phyloP scores from a whole-genome alignment of 2,888 invertebrate species.

The Stegana nigrithorax region DNA sequence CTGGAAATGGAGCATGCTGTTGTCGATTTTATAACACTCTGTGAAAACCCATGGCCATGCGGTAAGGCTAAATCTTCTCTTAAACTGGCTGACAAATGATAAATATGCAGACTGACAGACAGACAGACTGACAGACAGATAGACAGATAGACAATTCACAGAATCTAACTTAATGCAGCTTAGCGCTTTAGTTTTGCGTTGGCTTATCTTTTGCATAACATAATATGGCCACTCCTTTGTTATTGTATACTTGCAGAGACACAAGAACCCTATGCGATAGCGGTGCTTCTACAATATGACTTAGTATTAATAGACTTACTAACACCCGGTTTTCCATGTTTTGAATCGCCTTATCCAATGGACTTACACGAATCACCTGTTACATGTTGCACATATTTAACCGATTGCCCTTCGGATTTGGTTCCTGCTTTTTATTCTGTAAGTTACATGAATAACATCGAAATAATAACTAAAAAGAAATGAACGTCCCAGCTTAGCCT shows the following conservation, averaged over 20 bases:
- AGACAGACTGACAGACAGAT: too few relatives aligned
- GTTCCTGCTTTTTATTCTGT: slow-evolving; percentile 97
- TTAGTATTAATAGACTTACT: slow-evolving; percentile 97
- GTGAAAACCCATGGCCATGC: slow-evolving; percentile 93
- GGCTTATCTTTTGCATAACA: too few relatives aligned
- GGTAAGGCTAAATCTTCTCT: slow-evolving; percentile 75
- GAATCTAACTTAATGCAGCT: neutral
- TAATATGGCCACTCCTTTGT: too few relatives aligned
- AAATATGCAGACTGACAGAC: too few relatives aligned
- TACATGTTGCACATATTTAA: slow-evolving; percentile 95
- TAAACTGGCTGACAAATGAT: too few relatives aligned
- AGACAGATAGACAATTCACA: neutral
- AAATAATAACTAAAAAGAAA: neutral
- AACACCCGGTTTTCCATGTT: slow-evolving; percentile 95
- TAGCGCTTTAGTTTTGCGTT: neutral
- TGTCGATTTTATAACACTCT: slow-evolving; percentile 95
- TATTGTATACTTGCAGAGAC: slow-evolving; percentile 76
- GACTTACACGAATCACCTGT: slow-evolving; percentile 99
- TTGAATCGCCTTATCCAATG: slow-evolving; percentile 99
- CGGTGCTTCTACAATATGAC: slow-evolving; percentile 97
- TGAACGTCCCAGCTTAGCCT: too few relatives aligned
- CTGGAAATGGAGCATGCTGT: slow-evolving; percentile 99
- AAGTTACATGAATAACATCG: slow-evolving; percentile 33
- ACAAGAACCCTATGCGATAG: slow-evolving; percentile 98
- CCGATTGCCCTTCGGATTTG: slow-evolving; percentile 97